A percentile compares a stretch with the other conserved stretches of the same genome.
Evolutionary conservation across 2,113 vertebrate species (phyloP).

Genomic region (Cyanoderma ruficeps): DNA sequence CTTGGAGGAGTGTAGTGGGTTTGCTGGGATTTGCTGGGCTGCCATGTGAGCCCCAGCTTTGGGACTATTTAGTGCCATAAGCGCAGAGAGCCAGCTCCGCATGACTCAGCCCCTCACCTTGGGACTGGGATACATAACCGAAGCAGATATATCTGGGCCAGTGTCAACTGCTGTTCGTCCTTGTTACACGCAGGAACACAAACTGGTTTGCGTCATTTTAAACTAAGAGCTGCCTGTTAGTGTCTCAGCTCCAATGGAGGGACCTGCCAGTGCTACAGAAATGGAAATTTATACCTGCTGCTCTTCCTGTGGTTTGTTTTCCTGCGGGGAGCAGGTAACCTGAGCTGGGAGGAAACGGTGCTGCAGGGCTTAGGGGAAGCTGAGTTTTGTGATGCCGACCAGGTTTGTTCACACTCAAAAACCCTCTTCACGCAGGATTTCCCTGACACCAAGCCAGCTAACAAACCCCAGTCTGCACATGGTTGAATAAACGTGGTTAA

Average conservation of each 20-base stretch:
- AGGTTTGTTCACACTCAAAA: background rate
- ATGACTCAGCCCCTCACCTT: accelerated
- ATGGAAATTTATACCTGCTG: background rate
- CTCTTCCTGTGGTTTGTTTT: background rate
- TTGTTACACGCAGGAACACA: background rate
- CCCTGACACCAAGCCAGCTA: background rate
- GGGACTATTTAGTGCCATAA: background rate
- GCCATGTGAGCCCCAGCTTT: background rate
- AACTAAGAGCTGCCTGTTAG: background rate
- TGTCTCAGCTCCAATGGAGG: background rate
- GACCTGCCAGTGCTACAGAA: background rate
- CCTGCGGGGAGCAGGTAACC: background rate
- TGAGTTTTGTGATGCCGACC: background rate
- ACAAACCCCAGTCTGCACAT: background rate
- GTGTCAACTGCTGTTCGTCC: background rate
- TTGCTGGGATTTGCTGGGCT: background rate
- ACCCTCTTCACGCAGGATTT: background rate
- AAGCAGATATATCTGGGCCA: background rate
- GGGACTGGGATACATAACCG: background rate
- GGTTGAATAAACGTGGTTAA: background rate
- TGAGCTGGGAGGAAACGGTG: background rate
- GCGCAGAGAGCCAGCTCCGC: background rate
- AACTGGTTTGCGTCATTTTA: background rate
- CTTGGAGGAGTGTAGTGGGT: background rate
- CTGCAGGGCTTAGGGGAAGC: background rate